Evolutionary conservation across 1,140 invertebrate genomes (phyloP).

Genomic region (Anoplolepis gracilipes): DNA sequence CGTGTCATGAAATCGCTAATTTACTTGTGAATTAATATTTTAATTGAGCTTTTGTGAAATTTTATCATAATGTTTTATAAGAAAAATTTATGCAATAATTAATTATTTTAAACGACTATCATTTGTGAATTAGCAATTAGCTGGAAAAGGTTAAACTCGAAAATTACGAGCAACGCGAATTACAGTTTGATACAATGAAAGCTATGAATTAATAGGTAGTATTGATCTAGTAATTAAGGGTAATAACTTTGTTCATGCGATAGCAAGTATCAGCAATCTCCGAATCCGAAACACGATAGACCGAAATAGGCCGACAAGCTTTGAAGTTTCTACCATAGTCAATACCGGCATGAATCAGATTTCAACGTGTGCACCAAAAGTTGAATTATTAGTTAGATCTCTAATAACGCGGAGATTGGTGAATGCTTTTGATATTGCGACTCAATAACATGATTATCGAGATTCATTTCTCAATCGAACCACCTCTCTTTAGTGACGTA

Average conservation of each 20-base stretch:
- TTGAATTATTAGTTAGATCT: constrained; percentile 11
- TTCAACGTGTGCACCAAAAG: not conserved
- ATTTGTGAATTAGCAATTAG: too few species aligned
- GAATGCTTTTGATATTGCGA: not conserved
- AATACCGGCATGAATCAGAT: constrained; percentile 25
- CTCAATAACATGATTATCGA: not conserved
- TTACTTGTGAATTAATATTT: not conserved
- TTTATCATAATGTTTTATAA: not conserved
- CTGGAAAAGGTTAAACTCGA: not conserved
- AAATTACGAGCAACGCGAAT: constrained; percentile 12
- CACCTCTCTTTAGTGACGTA: not conserved
- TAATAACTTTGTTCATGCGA: constrained; percentile 2
- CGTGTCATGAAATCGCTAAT: not conserved
- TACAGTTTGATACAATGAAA: constrained; percentile 3
- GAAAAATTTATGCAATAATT: not conserved
- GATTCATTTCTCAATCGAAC: not conserved
- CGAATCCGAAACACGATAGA: constrained; percentile 32
- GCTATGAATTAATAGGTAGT: constrained; percentile 26
- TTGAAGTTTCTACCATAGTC: constrained; percentile 42
- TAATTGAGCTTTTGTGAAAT: not conserved
- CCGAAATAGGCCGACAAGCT: constrained; percentile 16
- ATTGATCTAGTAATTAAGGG: constrained; percentile 45
- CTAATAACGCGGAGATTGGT: not conserved
- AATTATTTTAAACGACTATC: not conserved
- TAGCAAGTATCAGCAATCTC: constrained; percentile 50